Conservation (phyloP, 2,797 vertebrate genomes). For the Parambassis ranga region DNA sequence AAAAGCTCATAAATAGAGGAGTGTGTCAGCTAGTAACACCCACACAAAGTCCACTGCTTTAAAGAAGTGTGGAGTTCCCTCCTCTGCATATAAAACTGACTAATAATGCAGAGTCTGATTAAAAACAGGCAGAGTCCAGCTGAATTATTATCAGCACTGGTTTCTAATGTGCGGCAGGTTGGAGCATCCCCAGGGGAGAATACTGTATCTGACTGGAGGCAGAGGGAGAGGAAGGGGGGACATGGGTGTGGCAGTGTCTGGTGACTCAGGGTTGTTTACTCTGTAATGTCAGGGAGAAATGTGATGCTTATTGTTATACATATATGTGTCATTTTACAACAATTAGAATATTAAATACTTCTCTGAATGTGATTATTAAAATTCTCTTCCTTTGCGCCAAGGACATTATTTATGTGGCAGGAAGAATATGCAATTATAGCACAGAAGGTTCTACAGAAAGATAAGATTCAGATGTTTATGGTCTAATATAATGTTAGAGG, state of each 20-base stretch:
- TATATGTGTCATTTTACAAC: too few relatives aligned
- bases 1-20: slow-evolving; percentile 69
- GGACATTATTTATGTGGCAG: too few relatives aligned
- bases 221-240: slow-evolving; percentile 1
- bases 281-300: slow-evolving; percentile 6
- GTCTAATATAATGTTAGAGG: too few relatives aligned
- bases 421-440: too few relatives aligned
- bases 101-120: slow-evolving; percentile 39
- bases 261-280: slow-evolving; percentile 22
- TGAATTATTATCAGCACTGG: slow-evolving; percentile 52
- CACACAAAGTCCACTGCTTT: slow-evolving; percentile 39
- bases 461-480: too few relatives aligned
- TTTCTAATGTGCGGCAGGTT: slow-evolving; percentile 49
- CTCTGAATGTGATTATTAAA: too few relatives aligned
- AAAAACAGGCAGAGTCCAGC: slow-evolving; percentile 20
- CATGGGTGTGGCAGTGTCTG: slow-evolving; percentile 47
- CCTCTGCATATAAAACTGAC: slow-evolving; percentile 41
- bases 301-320: slow-evolving; percentile 4
- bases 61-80: slow-evolving; percentile 30
- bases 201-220: slow-evolving; percentile 43
- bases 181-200: slow-evolving; percentile 46
- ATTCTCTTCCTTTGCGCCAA: too few relatives aligned
- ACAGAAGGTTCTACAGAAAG: too few relatives aligned
- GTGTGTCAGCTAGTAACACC: slow-evolving; percentile 53
- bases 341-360: too few relatives aligned